Base-by-base conservation (phyloP, 2,113 vertebrate genomes). In the Microcebus murinus region DNA sequence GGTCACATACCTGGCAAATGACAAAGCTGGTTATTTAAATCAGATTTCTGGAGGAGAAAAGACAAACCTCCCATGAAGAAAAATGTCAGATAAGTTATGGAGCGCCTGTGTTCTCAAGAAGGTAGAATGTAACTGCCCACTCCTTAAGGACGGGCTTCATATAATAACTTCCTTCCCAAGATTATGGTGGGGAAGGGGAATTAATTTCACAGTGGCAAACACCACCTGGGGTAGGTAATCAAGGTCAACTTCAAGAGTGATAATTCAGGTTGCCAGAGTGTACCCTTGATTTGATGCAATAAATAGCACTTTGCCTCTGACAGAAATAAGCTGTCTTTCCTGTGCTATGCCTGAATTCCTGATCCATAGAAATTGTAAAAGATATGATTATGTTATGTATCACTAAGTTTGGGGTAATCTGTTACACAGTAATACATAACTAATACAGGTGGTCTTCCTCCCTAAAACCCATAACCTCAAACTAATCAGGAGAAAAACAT, bases 1-100 rank as follows among this genome's bases (percentile, higher is more conserved):
- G 71, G 15, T 86, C 36, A 77, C 6, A 14, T 4, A 29, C 31
- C 34, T 82, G 61, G 13, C 18, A 59, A 92, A 89, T 18, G 27
- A 55, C 45, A 96, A 68, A 63, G 15, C 15, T 94, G 61, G 65
- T 92, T 90, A 77, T 71, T 84, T 63, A 95, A 76, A 81, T 50
- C 57, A 85, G 50, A 42, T 94, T 90, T 82, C 81, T 25, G 6
- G 23, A 13, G 27, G 3, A 68, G 57, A 76, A 68, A 81, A 82
- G 70, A 57, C 52, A 91, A 94, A 34, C 85, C 67, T 71, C 20
- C 61, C 45, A 31, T 1, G 36, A 6, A 82, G n/a, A 88, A 94
- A 90, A 97, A 18, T 73, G 48, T 68, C 73, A 45, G 36, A 29
- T 87, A 68, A 79, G 81, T 71, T 86, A 76, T 59, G 20, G 80